Evolutionary conservation across 2,888 invertebrate genomes (phyloP).

Genomic region (Nasonovia ribisnigri): DNA sequence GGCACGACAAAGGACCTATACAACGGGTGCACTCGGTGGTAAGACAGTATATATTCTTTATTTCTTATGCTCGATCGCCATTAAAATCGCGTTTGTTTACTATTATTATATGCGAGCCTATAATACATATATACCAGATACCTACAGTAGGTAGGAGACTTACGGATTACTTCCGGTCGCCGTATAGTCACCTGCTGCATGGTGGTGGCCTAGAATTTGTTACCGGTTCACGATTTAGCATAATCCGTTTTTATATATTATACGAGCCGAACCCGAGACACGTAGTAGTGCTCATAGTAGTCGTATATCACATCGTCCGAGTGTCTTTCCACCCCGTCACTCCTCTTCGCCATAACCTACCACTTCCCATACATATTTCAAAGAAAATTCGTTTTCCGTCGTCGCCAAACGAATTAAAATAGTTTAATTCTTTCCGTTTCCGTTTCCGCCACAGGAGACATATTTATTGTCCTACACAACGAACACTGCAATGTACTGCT

Average conservation of each 20-base stretch:
- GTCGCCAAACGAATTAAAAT: neutral
- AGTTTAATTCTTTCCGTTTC: conserved; percentile 4
- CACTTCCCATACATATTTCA: neutral
- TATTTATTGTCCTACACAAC: neutral
- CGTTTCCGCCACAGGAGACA: neutral
- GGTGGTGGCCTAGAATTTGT: neutral
- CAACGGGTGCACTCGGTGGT: neutral
- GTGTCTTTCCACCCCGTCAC: neutral
- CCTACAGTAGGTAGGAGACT: neutral
- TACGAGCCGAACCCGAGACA: neutral
- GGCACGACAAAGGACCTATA: too few relatives aligned
- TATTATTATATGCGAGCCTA: neutral
- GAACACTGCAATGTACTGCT: neutral
- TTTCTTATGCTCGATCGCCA: neutral
- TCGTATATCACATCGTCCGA: neutral
- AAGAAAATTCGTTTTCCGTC: conserved; percentile 8
- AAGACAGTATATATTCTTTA: conserved; percentile 13
- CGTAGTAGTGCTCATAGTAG: neutral
- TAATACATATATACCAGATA: neutral
- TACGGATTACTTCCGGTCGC: neutral
- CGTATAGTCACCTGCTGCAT: neutral
- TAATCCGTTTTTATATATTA: neutral
- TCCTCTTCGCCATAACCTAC: neutral
- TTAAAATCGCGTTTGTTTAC: conserved; percentile 4
- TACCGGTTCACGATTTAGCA: neutral